Evolutionary conservation across 2,888 invertebrate species (phyloP).

Genomic region (Tryphoninae sp.): DNA sequence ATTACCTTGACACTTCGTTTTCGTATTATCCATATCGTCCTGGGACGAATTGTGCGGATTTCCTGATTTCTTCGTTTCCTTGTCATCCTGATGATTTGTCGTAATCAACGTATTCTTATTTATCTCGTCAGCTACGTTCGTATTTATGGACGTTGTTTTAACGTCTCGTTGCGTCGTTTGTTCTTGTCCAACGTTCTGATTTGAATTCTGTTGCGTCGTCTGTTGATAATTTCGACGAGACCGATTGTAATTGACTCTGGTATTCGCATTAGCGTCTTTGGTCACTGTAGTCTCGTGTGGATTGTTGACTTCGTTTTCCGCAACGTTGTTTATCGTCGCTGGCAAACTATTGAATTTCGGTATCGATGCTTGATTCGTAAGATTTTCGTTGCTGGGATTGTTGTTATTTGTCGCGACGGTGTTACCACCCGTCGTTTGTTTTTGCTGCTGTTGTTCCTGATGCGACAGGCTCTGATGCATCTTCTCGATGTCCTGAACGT

Average conservation of each 20-base stretch:
- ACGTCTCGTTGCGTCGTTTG: conserved; percentile 17
- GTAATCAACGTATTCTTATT: conserved; percentile 31
- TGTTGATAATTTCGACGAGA: conserved; percentile 72
- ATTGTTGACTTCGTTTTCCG: conserved; percentile 66
- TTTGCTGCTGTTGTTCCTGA: conserved; percentile 71
- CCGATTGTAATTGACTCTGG: conserved; percentile 71
- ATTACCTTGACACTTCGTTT: conserved; percentile 52
- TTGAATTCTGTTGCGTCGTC: conserved; percentile 35
- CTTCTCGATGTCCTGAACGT: conserved; percentile 83
- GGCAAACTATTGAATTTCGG: conserved; percentile 68
- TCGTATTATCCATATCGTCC: conserved; percentile 66
- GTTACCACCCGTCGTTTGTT: conserved; percentile 64
- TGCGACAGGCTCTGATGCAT: conserved; percentile 81
- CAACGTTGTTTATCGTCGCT: conserved; percentile 63
- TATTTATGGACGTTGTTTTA: conserved; percentile 31
- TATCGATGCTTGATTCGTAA: conserved; percentile 63
- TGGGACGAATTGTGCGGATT: conserved; percentile 63
- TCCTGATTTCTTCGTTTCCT: conserved; percentile 69
- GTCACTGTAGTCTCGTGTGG: conserved; percentile 63
- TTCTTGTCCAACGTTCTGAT: not conserved
- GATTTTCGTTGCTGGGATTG: conserved; percentile 65
- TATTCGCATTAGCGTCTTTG: conserved; percentile 70
- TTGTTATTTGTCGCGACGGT: conserved; percentile 53
- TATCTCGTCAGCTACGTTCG: conserved; percentile 39
- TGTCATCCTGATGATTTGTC: conserved; percentile 68